Percentiles rank a stretch among this genome's conserved stretches.
Evolutionary conservation across 2,888 invertebrate species (phyloP).

Genomic region (Ophion slaviceki): DNA sequence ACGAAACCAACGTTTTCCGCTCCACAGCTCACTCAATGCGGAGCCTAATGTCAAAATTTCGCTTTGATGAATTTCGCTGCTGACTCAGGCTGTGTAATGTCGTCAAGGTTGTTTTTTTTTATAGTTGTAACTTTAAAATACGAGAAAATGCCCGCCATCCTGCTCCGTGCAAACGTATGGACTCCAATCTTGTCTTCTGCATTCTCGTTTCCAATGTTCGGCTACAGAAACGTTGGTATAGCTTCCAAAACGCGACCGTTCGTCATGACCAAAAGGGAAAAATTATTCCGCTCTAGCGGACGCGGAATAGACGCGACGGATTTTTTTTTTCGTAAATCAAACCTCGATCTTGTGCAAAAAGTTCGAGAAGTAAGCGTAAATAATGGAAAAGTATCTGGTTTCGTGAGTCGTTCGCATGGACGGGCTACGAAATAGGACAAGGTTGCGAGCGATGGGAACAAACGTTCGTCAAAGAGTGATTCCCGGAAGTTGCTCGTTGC

Average conservation of each 20-base stretch:
- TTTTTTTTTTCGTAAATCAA: too few species aligned
- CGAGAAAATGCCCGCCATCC: not conserved
- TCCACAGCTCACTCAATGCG: not conserved
- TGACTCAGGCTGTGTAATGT: not conserved
- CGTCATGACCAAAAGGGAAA: too few species aligned
- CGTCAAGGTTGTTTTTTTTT: not conserved
- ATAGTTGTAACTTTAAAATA: not conserved
- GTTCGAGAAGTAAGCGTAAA: not conserved
- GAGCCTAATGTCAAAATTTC: not conserved
- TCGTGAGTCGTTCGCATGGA: slow-evolving; percentile 24
- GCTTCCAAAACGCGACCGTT: not conserved
- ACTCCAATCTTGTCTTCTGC: too few species aligned
- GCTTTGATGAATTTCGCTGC: not conserved
- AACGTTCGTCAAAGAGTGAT: slow-evolving; percentile 75
- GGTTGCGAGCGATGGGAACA: slow-evolving; percentile 77
- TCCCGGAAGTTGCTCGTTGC: slow-evolving; percentile 82
- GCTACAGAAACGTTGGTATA: not conserved
- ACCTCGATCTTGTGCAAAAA: too few species aligned
- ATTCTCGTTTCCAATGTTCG: too few species aligned
- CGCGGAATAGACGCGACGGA: too few species aligned
- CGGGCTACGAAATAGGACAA: slow-evolving; percentile 76
- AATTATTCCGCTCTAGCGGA: too few species aligned
- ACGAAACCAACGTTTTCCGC: not conserved
- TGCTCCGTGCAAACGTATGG: not conserved
- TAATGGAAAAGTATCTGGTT: slow-evolving; percentile 3